A percentile compares a stretch with the other conserved stretches of the same genome.
These are phyloP conservation scores for Thalassarche chlororhynchos DNA, from an alignment of 2,113 vertebrate species.

Conservation along the genomic window DNA sequence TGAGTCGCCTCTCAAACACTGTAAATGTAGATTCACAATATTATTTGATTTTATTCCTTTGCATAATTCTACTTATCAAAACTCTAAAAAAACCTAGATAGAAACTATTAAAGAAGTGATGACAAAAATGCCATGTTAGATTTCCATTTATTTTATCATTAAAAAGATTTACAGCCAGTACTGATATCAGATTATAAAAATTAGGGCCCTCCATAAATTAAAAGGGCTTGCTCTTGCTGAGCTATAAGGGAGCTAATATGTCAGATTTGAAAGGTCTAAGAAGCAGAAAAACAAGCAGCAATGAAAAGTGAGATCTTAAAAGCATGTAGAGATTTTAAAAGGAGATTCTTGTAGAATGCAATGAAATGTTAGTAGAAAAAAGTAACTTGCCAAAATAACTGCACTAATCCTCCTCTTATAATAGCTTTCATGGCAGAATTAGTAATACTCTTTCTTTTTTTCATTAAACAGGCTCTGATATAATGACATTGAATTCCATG, in stretches of 20 bases:
- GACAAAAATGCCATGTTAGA: slow-evolving; percentile 53
- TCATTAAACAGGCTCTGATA: slow-evolving; percentile 27
- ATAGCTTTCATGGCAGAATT: slow-evolving; percentile 38
- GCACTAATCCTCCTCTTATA: slow-evolving; percentile 24
- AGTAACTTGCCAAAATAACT: slow-evolving; percentile 57
- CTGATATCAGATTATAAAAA: slow-evolving; percentile 65
- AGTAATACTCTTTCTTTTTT: slow-evolving; percentile 16
- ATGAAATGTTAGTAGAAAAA: slow-evolving; percentile 64
- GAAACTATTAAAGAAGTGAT: slow-evolving; percentile 59
- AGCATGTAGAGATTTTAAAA: slow-evolving; percentile 36
- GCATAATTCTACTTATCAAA: slow-evolving; percentile 30
- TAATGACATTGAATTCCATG: slow-evolving; percentile 66
- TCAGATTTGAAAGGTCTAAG: slow-evolving; percentile 16
- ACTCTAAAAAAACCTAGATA: slow-evolving; percentile 38
- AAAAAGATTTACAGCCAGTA: slow-evolving; percentile 63
- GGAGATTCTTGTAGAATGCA: slow-evolving; percentile 25
- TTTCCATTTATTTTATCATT: slow-evolving; percentile 66
- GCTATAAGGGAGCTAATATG: slow-evolving; percentile 31
- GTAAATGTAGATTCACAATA: neutral
- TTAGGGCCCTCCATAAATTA: slow-evolving; percentile 59
- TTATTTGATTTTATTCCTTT: slow-evolving; percentile 24
- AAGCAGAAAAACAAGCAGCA: slow-evolving; percentile 28
- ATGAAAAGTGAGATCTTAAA: slow-evolving; percentile 67
- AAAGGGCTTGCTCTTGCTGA: slow-evolving; percentile 58
- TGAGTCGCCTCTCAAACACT: neutral